Base-by-base conservation (phyloP, 1,140 invertebrate species). In the Procambarus virginalis region DNA sequence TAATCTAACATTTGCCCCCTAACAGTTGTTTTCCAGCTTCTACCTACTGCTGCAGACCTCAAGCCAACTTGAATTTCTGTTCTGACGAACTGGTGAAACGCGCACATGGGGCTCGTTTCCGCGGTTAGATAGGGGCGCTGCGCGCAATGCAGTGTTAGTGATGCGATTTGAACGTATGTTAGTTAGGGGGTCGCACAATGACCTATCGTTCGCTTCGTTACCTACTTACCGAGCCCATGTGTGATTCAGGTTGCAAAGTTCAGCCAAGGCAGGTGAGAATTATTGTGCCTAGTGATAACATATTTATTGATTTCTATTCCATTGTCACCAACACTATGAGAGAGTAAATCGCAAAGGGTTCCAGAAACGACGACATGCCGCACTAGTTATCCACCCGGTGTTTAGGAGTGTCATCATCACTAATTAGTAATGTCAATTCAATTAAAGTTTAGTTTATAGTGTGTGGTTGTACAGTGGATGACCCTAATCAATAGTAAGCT, bases 121-220 rank as follows among this genome's bases (percentile, higher is more conserved):
- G 84, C 80, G 73, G 75, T 91, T 91, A 93, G 92, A 34, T 93
- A 93, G 93, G 93, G 92, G 79, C 92, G 93, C 94, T 95, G 94
- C 94, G 94, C 94, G 94, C 94, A 95, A 95, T 95, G 94, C 94
- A 95, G 94, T 94, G 93, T 93, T 93, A 93, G 92, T 91, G 83
- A 84, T 70, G 90, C 88, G 77, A 58, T 92, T 75, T 73, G 89
- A 85, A 87, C 90, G 49, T 84, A 48, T 90, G 80, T 76, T 90
- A 89, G 82, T 55, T 77, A 80, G 80, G 86, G 81, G 92, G 84
- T 90, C 91, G 92, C 89, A 90, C 89, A 92, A 92, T 87, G 86
- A 86, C 87, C 90, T 85, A 64, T 58, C 73, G 86, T 86, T 81
- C 77, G 60, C 60, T 88, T 48, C 60, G 70, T 12, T 64, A 22